Percentiles rank a stretch among this genome's conserved stretches.
phyloP scores from a whole-genome alignment of 2,888 invertebrate genomes.

The Belgica antarctica region DNA sequence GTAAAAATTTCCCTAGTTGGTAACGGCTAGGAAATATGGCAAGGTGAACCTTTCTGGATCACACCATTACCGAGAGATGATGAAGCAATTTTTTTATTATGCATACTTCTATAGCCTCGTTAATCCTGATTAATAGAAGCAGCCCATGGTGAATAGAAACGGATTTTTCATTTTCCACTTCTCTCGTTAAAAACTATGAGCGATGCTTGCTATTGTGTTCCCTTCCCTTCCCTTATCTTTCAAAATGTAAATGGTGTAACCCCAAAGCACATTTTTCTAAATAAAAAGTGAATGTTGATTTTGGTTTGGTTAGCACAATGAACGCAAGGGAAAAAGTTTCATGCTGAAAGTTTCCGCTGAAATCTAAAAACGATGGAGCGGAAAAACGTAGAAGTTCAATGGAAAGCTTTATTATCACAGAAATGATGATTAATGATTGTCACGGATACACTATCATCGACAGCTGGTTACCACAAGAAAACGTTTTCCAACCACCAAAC shows the following conservation, averaged over 20 bases:
- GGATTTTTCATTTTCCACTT: slow-evolving; percentile 29
- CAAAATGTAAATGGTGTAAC: background rate
- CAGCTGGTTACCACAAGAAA: slow-evolving; percentile 39
- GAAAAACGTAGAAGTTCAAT: background rate
- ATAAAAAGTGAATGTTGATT: background rate
- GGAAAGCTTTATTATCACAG: slow-evolving; percentile 34
- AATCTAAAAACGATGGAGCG: slow-evolving; percentile 16
- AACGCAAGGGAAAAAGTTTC: too few species aligned
- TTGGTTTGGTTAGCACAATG: too few species aligned
- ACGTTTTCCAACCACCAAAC: slow-evolving; percentile 14
- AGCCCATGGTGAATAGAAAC: slow-evolving; percentile 13
- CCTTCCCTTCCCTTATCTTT: background rate
- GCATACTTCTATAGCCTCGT: slow-evolving; percentile 11
- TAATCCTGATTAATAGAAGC: slow-evolving; percentile 40
- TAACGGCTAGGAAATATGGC: too few species aligned
- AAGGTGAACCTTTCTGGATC: too few species aligned
- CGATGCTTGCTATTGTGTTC: background rate
- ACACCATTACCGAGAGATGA: slow-evolving; percentile 5
- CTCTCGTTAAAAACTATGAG: background rate
- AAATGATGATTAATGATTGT: slow-evolving; percentile 43
- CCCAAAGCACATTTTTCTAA: background rate
- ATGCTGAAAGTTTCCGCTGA: too few species aligned
- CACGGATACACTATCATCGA: slow-evolving; percentile 39
- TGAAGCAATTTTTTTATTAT: slow-evolving; percentile 27
- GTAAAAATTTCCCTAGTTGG: background rate